A percentile compares a stretch with the other conserved stretches of the same genome.
Conservation (phyloP, 2,888 invertebrate genomes). For the Bellardia bayeri region DNA sequence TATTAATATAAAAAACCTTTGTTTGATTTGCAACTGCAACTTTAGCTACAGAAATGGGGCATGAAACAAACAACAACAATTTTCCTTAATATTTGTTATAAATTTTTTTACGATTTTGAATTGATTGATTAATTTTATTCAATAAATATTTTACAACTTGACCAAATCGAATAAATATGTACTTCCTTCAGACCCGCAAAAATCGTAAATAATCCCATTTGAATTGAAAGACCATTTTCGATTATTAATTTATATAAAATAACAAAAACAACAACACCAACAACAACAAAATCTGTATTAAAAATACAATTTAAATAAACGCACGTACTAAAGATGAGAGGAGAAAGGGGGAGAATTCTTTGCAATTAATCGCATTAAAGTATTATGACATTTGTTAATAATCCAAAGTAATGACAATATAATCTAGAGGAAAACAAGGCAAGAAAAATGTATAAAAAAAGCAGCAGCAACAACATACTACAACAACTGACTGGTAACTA, state of each 20-base stretch:
- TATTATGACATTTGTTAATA: slow-evolving; percentile 74
- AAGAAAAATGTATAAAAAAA: neutral
- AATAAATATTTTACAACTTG: no score
- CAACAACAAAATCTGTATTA: slow-evolving; percentile 13
- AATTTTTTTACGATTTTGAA: no score
- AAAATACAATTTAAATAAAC: slow-evolving; percentile 17
- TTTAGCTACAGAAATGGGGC: no score
- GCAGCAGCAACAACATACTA: neutral
- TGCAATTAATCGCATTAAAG: slow-evolving; percentile 74
- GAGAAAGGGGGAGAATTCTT: slow-evolving; percentile 18
- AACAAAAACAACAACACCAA: slow-evolving; percentile 36
- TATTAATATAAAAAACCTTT: no score
- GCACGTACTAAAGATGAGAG: neutral
- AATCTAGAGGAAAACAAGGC: slow-evolving; percentile 75
- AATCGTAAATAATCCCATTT: neutral
- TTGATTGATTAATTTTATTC: no score
- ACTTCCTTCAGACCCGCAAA: neutral
- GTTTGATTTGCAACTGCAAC: no score
- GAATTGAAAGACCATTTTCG: neutral
- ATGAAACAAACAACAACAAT: no score
- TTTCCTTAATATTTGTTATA: no score
- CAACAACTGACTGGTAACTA: slow-evolving; percentile 78
- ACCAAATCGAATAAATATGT: no score
- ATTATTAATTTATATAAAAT: slow-evolving; percentile 31
- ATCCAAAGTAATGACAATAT: slow-evolving; percentile 74